Evolutionary conservation across 2,113 vertebrate genomes (phyloP).

Genomic region (Ranitomeya imitator): DNA sequence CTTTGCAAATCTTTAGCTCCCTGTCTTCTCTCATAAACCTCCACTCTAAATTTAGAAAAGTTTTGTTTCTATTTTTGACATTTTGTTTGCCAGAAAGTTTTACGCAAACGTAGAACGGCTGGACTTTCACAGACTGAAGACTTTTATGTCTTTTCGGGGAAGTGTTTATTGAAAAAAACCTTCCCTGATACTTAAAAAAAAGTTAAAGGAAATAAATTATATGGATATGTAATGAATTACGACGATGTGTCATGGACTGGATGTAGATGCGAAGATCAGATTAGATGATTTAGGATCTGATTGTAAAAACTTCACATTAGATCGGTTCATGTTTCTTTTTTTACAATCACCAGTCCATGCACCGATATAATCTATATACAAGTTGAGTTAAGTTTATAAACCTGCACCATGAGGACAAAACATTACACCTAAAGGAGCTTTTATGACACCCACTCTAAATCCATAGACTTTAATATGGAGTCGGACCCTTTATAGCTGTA

Average conservation of each 20-base stretch:
- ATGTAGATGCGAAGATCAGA: no score
- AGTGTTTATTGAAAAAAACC: conserved; percentile 17
- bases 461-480: no score
- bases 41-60: conserved; percentile 16
- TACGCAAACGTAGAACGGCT: background rate
- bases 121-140: background rate
- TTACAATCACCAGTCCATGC: background rate
- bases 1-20: background rate
- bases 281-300: background rate
- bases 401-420: no score
- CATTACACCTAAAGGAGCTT: no score
- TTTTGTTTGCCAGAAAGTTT: conserved; percentile 10
- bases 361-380: background rate
- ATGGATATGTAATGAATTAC: background rate
- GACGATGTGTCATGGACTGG: background rate
- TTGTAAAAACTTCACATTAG: background rate
- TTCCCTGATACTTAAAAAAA: conserved; percentile 13
- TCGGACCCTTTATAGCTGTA: no score
- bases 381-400: background rate
- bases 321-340: no score
- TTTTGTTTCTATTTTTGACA: conserved; percentile 15
- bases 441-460: no score
- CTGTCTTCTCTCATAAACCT: background rate
- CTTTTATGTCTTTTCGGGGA: background rate
- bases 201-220: background rate